phyloP scores from a whole-genome alignment of 2,888 invertebrate genomes.

The Protophormia terraenovae region DNA sequence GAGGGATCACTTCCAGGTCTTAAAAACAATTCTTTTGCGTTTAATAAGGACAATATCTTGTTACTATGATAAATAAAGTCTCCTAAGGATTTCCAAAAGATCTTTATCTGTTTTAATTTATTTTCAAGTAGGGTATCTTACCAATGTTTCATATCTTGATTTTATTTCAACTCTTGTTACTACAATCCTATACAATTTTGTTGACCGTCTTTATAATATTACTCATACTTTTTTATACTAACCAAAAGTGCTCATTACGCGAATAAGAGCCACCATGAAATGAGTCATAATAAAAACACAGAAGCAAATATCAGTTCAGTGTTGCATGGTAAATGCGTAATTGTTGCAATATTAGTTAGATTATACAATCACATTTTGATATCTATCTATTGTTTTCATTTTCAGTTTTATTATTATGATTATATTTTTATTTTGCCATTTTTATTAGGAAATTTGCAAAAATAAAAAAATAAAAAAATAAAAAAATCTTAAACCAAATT shows the following conservation, averaged over 20 bases:
- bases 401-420: not conserved
- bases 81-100: too few relatives aligned
- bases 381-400: constrained; percentile 24
- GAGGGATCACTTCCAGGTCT: too few relatives aligned
- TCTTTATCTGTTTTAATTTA: too few relatives aligned
- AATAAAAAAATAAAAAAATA: not conserved
- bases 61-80: too few relatives aligned
- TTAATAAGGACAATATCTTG: too few relatives aligned
- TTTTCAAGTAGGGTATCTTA: too few relatives aligned
- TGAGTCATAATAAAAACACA: constrained; percentile 38
- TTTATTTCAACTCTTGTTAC: too few relatives aligned
- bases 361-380: constrained; percentile 46
- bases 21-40: too few relatives aligned
- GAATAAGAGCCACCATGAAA: constrained; percentile 6
- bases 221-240: constrained; percentile 17
- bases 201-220: constrained; percentile 27
- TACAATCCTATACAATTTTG: constrained; percentile 7
- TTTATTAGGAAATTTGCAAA: constrained; percentile 15
- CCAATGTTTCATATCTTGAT: too few relatives aligned
- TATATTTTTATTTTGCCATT: constrained; percentile 19
- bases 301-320: constrained; percentile 19
- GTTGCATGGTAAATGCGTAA: constrained; percentile 65
- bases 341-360: constrained; percentile 56
- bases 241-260: not conserved
- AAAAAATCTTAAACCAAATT: constrained; percentile 19